A percentile compares a stretch with the other conserved stretches of the same genome.
Conservation (phyloP, 2,113 vertebrate genomes). For the Rostratula benghalensis region DNA sequence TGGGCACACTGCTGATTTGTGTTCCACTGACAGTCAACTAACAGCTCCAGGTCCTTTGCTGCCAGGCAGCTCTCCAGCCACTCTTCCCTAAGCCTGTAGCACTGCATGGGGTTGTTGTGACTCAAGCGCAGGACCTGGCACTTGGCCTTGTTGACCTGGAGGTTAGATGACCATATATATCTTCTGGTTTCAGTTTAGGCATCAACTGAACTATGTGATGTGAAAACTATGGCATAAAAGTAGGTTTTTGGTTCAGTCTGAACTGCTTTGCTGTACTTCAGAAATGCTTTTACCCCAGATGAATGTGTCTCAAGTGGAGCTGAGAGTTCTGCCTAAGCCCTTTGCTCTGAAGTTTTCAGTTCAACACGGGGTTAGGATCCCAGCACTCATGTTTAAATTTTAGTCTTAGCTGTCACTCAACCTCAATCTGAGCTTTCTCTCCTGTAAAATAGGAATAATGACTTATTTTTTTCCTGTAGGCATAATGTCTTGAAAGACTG, state of each 20-base stretch:
- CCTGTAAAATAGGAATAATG: not conserved
- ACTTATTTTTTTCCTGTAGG: not conserved
- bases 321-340: not conserved
- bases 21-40: no score
- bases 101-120: no score
- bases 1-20: no score
- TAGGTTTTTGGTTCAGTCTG: not conserved
- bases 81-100: no score
- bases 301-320: not conserved
- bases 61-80: no score
- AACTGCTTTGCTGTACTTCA: not conserved
- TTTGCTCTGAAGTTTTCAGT: not conserved
- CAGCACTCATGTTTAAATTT: not conserved
- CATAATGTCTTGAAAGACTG: not conserved
- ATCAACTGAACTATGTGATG: not conserved
- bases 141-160: not conserved
- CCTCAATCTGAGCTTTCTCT: not conserved
- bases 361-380: not conserved
- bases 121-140: no score
- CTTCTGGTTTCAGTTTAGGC: not conserved
- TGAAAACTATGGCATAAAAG: not conserved
- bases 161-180: not conserved
- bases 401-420: not conserved
- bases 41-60: no score
- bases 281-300: not conserved